A percentile compares a stretch with the other conserved stretches of the same genome.
phyloP scores from a whole-genome alignment of 2,888 invertebrate species.

The Acleris laterana region DNA sequence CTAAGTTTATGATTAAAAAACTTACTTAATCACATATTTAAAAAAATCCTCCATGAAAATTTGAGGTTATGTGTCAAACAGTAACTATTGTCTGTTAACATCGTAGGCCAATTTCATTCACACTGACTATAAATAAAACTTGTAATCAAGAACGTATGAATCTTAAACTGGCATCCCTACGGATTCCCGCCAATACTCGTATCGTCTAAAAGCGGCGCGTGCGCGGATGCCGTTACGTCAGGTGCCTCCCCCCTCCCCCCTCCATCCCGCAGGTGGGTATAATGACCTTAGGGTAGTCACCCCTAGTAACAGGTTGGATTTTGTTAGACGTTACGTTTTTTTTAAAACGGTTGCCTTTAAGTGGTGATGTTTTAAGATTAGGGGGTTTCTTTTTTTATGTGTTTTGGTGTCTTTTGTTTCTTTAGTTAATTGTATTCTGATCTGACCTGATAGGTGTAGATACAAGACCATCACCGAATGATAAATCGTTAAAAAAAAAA shows the following conservation, averaged over 20 bases:
- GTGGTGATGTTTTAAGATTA: constrained; percentile 12
- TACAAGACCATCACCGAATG: too few relatives aligned
- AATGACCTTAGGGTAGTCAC: constrained; percentile 65
- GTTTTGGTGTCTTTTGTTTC: neutral
- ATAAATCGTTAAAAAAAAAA: too few relatives aligned
- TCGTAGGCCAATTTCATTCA: too few relatives aligned
- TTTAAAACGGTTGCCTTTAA: constrained; percentile 18
- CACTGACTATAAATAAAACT: too few relatives aligned
- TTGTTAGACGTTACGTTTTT: constrained; percentile 39
- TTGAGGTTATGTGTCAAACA: too few relatives aligned
- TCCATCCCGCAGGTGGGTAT: constrained; percentile 56
- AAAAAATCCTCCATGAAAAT: too few relatives aligned
- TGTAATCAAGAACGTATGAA: neutral
- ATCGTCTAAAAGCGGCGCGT: constrained; percentile 56
- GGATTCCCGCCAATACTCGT: constrained; percentile 55
- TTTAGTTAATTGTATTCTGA: neutral
- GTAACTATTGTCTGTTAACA: too few relatives aligned
- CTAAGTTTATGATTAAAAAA: too few relatives aligned
- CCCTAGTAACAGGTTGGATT: constrained; percentile 51
- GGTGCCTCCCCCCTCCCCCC: constrained; percentile 51
- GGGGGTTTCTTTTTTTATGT: neutral
- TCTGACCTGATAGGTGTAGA: neutral
- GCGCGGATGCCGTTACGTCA: constrained; percentile 76
- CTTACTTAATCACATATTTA: too few relatives aligned
- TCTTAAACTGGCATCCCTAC: constrained; percentile 37